Base-by-base conservation (phyloP, 1,140 invertebrate species). In the Pararge aegeria region DNA sequence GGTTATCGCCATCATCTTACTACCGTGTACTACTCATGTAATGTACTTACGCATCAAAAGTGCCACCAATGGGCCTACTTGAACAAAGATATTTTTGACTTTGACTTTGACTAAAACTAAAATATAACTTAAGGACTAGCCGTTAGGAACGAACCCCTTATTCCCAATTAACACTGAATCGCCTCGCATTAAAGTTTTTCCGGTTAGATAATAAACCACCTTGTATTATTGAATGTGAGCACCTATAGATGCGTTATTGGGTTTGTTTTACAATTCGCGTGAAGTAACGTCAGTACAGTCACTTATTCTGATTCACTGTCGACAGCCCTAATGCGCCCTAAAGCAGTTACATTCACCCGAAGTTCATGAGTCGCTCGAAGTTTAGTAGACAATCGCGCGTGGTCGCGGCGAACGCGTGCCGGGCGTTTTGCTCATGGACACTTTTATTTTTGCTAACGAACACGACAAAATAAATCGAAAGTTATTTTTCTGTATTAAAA, bases 381-480 rank as follows among this genome's bases (percentile, higher is more conserved):
- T 79, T 86, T 80, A 83, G 82, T 83, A 78, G 64, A 73, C 72
- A 75, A 71, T 69, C 75, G 80, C 83, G 82, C 78, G 75, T 72
- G 73, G 68, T 72, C 77, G 80, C 80, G 78, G 53, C 55, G 61
- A 64, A 69, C 78, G 80, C 71, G 74, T 74, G 63, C 55, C 64
- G 68, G 64, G 63, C 75, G 74, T 68, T 61, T 34, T 64, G 70
- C 65, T 73, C 68, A 66, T 67, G 60, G 69, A 73, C 73, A 68
- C 59, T 79, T 78, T 73, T 70, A 67, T 77, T 24, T 79, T 75
- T 64, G 66, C 64, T 85, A 75, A 81, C 79, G 78, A 84, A 75
- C 81, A 51, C 44, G 30, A 61, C 21, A 54, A 21, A 61, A 55
- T 30, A 68, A 67, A 64, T 59, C 70, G 68, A 70, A 61, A 65